phyloP scores from a whole-genome alignment of 2,888 invertebrate genomes.

The Drosophila mimetica region DNA sequence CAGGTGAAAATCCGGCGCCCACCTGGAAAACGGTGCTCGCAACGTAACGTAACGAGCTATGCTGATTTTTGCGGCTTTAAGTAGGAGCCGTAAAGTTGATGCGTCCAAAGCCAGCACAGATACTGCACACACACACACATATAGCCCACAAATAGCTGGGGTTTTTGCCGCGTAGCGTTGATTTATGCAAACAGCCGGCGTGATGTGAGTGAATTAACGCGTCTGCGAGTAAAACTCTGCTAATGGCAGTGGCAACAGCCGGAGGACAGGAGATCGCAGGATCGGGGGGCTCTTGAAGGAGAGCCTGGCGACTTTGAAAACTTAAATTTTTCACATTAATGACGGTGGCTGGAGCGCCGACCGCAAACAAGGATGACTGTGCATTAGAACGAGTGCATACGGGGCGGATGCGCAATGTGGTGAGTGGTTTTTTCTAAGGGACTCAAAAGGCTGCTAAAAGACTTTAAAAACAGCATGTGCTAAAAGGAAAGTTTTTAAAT shows the following conservation, averaged over 20 bases:
- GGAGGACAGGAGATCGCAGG: slow-evolving; percentile 2
- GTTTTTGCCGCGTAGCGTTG: slow-evolving; percentile 35
- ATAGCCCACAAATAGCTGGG: no score
- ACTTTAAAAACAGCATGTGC: slow-evolving; percentile 4
- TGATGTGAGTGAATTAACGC: slow-evolving; percentile 73
- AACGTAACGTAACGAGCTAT: slow-evolving; percentile 62
- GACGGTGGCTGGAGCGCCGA: slow-evolving; percentile 24
- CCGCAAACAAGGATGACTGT: slow-evolving; percentile 8
- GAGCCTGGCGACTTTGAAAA: slow-evolving; percentile 42
- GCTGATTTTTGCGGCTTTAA: slow-evolving; percentile 74
- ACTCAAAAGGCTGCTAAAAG: neutral
- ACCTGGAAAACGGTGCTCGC: slow-evolving; percentile 21
- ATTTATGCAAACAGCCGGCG: slow-evolving; percentile 70
- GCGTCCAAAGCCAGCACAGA: slow-evolving; percentile 43
- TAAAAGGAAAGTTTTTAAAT: neutral
- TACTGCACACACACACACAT: slow-evolving; percentile 51
- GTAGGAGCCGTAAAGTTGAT: slow-evolving; percentile 38
- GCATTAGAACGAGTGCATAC: slow-evolving; percentile 34
- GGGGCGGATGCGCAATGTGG: slow-evolving; percentile 27
- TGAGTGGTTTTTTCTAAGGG: slow-evolving; percentile 5
- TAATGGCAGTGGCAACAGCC: slow-evolving; percentile 63
- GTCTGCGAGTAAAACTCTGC: slow-evolving; percentile 55
- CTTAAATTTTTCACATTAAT: slow-evolving; percentile 42
- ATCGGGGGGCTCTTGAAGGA: neutral
- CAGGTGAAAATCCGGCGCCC: slow-evolving; percentile 49